A percentile compares a stretch with the other conserved stretches of the same genome.
phyloP scores from a whole-genome alignment of 2,113 vertebrate genomes.

The Grammomys surdaster region DNA sequence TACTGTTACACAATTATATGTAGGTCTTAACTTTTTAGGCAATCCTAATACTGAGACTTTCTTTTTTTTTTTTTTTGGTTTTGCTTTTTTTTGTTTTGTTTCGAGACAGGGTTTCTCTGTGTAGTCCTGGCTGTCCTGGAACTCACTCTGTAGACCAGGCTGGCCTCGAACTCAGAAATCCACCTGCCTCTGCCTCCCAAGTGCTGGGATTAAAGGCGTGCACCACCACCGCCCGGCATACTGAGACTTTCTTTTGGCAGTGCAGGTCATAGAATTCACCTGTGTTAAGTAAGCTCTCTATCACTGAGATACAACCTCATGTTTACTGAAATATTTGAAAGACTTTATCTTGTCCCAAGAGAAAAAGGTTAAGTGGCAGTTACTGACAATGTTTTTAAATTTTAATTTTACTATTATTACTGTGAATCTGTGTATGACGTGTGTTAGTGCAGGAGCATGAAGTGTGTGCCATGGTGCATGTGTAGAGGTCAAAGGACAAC shows the following conservation, averaged over 20 bases:
- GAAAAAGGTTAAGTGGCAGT: constrained; percentile 6
- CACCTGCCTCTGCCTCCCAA: too few species aligned
- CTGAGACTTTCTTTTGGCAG: neutral
- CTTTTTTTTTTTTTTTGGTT: too few species aligned
- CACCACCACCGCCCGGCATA: too few species aligned
- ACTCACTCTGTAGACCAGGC: too few species aligned
- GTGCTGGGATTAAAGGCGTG: too few species aligned
- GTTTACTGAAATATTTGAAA: neutral
- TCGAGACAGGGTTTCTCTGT: too few species aligned
- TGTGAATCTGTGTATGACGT: neutral
- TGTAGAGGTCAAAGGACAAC: neutral
- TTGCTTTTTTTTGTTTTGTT: too few species aligned
- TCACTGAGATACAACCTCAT: neutral
- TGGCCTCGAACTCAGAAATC: too few species aligned
- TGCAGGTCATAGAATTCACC: neutral
- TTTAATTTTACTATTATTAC: neutral
- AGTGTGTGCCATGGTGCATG: neutral
- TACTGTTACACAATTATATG: neutral
- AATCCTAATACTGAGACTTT: too few species aligned
- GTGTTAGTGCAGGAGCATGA: neutral
- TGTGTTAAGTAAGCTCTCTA: neutral
- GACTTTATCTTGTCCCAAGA: neutral
- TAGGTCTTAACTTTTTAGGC: neutral
- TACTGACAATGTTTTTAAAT: neutral
- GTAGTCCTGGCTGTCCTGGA: too few species aligned